A percentile compares a stretch with the other conserved stretches of the same genome.
These are phyloP conservation scores for Eutrigla gurnardus DNA, from an alignment of 2,797 vertebrate species.

Conservation along the genomic window DNA sequence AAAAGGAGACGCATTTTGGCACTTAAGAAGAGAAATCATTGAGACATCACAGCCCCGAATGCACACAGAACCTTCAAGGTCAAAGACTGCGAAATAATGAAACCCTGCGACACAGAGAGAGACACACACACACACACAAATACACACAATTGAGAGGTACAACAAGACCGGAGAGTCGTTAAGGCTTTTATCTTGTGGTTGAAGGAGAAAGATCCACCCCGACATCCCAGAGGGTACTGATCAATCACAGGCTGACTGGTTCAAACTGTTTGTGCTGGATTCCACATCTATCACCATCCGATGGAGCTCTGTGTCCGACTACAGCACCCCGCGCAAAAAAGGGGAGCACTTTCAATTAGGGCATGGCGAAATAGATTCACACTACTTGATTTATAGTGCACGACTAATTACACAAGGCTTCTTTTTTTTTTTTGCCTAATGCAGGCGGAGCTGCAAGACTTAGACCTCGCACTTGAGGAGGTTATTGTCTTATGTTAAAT, in stretches of 20 bases:
- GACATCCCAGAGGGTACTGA: constrained; percentile 93
- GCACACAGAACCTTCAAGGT: constrained; percentile 81
- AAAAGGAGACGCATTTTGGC: constrained; percentile 77
- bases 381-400: constrained; percentile 97
- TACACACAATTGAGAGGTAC: constrained; percentile 76
- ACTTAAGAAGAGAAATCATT: constrained; percentile 78
- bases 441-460: constrained; percentile 89
- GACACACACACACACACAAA: constrained; percentile 70
- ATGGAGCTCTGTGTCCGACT: constrained; percentile 88
- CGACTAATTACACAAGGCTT: constrained; percentile 92
- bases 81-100: constrained; percentile 81
- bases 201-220: constrained; percentile 87
- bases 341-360: constrained; percentile 98
- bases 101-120: constrained; percentile 62
- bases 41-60: constrained; percentile 75
- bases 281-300: constrained; percentile 94
- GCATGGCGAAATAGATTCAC: constrained; percentile 92
- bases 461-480: constrained; percentile 85
- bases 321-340: constrained; percentile 79
- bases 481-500: constrained; percentile 88
- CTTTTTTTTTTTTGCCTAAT: constrained; percentile 88
- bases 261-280: constrained; percentile 96
- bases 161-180: constrained; percentile 82
- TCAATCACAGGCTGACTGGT: constrained; percentile 96
- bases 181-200: constrained; percentile 86